phyloP scores from a whole-genome alignment of 2,888 invertebrate genomes.

The Pristionchus arcanus region DNA sequence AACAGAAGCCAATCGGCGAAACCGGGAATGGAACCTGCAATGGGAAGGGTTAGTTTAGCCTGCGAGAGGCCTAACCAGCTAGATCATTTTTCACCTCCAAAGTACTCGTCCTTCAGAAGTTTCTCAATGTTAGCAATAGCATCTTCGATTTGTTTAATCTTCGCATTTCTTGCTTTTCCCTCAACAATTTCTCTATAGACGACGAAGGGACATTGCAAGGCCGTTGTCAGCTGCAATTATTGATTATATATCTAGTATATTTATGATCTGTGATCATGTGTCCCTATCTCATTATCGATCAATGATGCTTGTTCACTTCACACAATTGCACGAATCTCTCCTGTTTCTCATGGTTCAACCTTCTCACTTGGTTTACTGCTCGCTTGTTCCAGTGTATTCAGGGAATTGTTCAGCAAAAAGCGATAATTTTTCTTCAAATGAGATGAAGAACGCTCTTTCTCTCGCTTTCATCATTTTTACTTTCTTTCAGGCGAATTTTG shows the following conservation, averaged over 20 bases:
- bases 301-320: not conserved
- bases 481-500: too few species aligned
- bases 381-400: not conserved
- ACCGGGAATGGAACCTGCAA: constrained; percentile 60
- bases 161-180: constrained; percentile 60
- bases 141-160: constrained; percentile 60
- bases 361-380: not conserved
- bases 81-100: constrained; percentile 60
- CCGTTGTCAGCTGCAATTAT: constrained; percentile 59
- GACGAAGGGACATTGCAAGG: constrained; percentile 61
- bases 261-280: not conserved
- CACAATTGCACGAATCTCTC: not conserved
- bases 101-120: constrained; percentile 65
- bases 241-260: not conserved
- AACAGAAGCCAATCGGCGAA: constrained; percentile 67
- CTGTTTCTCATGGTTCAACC: not conserved
- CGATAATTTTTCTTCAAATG: not conserved
- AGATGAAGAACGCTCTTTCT: too few species aligned
- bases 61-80: too few species aligned
- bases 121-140: constrained; percentile 66
- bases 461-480: too few species aligned
- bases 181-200: constrained; percentile 58
- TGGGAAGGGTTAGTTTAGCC: too few species aligned
- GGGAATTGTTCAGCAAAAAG: not conserved
- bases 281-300: not conserved